A percentile compares a stretch with the other conserved stretches of the same genome.
Conservation (phyloP, 2,888 invertebrate species). For the Eupeodes luniger region DNA sequence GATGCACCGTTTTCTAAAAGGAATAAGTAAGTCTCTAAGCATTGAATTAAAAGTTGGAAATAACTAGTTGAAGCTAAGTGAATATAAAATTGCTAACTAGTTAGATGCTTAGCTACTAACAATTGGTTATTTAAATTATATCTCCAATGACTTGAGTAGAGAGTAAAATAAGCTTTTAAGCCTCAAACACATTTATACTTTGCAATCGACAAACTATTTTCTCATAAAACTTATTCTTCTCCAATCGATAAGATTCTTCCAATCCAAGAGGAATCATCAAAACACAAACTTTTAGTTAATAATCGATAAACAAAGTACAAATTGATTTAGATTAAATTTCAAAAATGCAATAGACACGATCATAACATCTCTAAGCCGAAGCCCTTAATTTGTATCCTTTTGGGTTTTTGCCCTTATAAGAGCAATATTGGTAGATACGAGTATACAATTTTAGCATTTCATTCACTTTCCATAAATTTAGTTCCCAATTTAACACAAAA, state of each 20-base stretch:
- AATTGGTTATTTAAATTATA: no score
- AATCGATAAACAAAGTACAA: neutral
- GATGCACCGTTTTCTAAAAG: no score
- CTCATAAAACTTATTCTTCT: neutral
- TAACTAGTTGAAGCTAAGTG: no score
- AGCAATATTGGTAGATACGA: neutral
- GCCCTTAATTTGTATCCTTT: neutral
- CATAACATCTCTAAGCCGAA: neutral
- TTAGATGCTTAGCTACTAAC: no score
- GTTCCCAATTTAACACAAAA: slow-evolving; percentile 72
- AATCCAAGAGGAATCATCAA: neutral
- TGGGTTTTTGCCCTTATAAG: neutral
- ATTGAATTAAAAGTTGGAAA: no score
- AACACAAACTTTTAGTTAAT: neutral
- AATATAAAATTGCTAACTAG: no score
- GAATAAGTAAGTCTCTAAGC: no score
- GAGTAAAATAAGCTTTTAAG: no score
- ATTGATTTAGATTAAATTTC: slow-evolving; percentile 26
- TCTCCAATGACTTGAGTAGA: no score
- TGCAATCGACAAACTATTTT: no score
- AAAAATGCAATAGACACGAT: slow-evolving; percentile 32
- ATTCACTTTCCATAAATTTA: slow-evolving; percentile 72
- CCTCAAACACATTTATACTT: no score
- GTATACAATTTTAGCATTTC: slow-evolving; percentile 34
- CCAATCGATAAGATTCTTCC: neutral